phyloP scores from a whole-genome alignment of 2,113 vertebrate genomes.

The Tenebrosternarchus preto region DNA sequence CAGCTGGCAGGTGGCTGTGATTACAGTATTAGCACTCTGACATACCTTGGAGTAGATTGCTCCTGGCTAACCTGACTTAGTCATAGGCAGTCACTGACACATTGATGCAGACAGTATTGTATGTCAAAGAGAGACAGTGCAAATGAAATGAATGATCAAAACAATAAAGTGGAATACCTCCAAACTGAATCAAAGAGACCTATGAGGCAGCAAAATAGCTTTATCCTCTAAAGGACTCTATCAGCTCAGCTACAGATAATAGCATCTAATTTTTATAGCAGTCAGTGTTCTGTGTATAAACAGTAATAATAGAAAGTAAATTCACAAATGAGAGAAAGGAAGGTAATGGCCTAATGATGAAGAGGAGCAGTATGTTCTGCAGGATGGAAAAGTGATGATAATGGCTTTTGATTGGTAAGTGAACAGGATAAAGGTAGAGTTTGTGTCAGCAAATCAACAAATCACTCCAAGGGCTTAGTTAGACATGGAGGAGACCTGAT shows the following conservation, averaged over 20 bases:
- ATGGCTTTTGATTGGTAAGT: constrained; percentile 62
- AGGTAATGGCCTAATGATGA: constrained; percentile 60
- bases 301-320: constrained; percentile 68
- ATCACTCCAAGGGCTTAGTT: constrained; percentile 42
- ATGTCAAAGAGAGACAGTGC: constrained; percentile 65
- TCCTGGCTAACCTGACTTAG: constrained; percentile 62
- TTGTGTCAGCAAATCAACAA: constrained; percentile 62
- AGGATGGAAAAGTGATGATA: constrained; percentile 61
- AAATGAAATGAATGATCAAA: constrained; percentile 77
- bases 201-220: constrained; percentile 75
- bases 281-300: constrained; percentile 76
- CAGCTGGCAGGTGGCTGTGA: constrained; percentile 48
- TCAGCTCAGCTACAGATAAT: constrained; percentile 75
- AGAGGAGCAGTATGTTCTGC: constrained; percentile 52
- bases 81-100: constrained; percentile 65
- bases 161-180: constrained; percentile 77
- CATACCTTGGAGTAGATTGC: constrained; percentile 52
- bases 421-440: constrained; percentile 65
- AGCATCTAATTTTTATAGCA: constrained; percentile 80
- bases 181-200: constrained; percentile 79
- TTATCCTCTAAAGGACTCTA: constrained; percentile 73
- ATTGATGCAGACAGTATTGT: constrained; percentile 72
- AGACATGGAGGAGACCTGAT: constrained; percentile 23
- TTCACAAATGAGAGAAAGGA: constrained; percentile 63
- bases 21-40: constrained; percentile 48